Evolutionary conservation across 2,797 vertebrate genomes (phyloP), one percentile per base, ranked within the genome.

Genomic region (Saxicola maurus): DNA sequence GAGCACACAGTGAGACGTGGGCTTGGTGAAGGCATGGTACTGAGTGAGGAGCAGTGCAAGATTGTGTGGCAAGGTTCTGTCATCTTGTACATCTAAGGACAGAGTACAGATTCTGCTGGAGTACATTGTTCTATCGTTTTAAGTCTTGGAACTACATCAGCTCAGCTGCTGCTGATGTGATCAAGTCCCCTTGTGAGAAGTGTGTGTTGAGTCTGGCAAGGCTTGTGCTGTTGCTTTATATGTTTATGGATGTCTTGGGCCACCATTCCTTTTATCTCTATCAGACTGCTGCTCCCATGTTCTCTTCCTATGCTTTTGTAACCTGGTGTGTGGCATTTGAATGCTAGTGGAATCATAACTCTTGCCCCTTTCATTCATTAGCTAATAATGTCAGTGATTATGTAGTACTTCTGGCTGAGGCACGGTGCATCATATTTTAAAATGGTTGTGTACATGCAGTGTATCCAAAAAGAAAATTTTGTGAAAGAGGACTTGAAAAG

Each of bases 401-500:
- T 35, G 18, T 1, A 11, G 15, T 48, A 16, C 28, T 80, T 46
- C 25, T 62, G 62, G 31, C 27, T 53, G 53, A 45, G 75, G 11
- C 56, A 9, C 3, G 7, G 10, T 53, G 11, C 25, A 3, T 82
- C 68, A 1, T 33, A 13, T 78, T 71, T 87, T 64, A 9, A 66
- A 88, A 56, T 27, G 20, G 8, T 24, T 61, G 66, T 43, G 33
- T 69, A 53, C 11, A 2, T 25, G 13, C 14, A 62, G 28, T 31
- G 10, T 61, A 52, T 60, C 10, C 13, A 57, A 78, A 60, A 80
- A 37, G 15, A 78, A 52, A 48, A 60, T 53, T 45, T n/a, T 52
- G n/a, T 78, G n/a, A 79, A 89, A 89, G 59, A 49, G 53, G 31
- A 4, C 64, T 86, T 84, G 62, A 73, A 87, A 77, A 81, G 7